Percentiles rank a stretch among this genome's conserved stretches.
These are phyloP conservation scores for Apocrypta bakeri DNA, from an alignment of 1,140 invertebrate genomes.

Conservation along the genomic window DNA sequence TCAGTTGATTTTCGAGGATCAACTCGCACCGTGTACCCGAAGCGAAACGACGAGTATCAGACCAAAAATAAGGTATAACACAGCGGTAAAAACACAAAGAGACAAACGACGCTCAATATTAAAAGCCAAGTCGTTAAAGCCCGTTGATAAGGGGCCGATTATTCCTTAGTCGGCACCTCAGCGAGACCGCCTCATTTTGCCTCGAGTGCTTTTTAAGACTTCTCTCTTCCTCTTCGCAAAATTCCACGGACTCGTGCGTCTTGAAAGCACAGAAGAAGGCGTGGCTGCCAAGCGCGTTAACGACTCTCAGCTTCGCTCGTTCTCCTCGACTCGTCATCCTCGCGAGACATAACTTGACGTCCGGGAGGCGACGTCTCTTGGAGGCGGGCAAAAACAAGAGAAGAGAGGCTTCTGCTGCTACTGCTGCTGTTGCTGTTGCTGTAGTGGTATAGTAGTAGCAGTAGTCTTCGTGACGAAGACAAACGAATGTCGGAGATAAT, in stretches of 20 bases:
- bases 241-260: not conserved
- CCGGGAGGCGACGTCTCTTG: conserved; percentile 54
- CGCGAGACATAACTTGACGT: conserved; percentile 58
- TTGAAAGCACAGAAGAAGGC: conserved; percentile 53
- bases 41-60: not conserved
- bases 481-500: conserved; percentile 44
- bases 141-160: conserved; percentile 64
- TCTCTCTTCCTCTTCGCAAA: not conserved
- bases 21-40: too few relatives aligned
- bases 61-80: not conserved
- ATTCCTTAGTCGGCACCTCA: conserved; percentile 57
- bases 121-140: conserved; percentile 61
- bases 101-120: conserved; percentile 59
- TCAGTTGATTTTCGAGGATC: not conserved
- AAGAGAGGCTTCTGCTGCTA: not conserved
- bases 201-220: conserved; percentile 53
- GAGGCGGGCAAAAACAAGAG: conserved; percentile 40
- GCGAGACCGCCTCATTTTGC: conserved; percentile 48
- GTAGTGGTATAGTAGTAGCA: too few relatives aligned
- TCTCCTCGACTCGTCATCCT: conserved; percentile 58
- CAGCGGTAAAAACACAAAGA: not conserved
- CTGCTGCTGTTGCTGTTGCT: too few relatives aligned
- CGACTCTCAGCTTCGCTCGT: conserved; percentile 60
- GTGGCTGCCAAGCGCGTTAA: conserved; percentile 64
- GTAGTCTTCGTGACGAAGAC: not conserved